Base-by-base conservation (phyloP, 2,888 invertebrate species). In the Drosophila formosana region DNA sequence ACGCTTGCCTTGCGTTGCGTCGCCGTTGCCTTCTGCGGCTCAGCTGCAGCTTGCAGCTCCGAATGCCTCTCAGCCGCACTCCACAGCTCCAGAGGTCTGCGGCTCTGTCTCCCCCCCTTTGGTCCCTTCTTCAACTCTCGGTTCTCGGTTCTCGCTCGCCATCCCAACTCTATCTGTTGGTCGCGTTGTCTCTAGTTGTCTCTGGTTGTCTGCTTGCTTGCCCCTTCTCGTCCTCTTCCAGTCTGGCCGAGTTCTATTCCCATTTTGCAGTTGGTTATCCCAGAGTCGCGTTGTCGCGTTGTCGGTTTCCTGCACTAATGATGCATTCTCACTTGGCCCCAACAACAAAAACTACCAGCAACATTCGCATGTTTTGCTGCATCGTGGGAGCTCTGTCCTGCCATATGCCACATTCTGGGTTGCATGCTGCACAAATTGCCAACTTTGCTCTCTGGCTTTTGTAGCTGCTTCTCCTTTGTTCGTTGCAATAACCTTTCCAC, bases 251-350 rank as follows among this genome's bases (percentile, higher is more conserved):
- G 45, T 71, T 52, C 55, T 55, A 67, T 64, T 64, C 61, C 65
- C 77, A 68, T 55, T 76, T 68, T 45, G 45, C 61, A 67, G 62
- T 58, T 57, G 70, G 60, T 49, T 80, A 56, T 68, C 62, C 52
- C 51, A 51, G 50, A 66, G 56, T 66, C 47, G 58, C 61, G 37
- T 61, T 67, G 56, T 66, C 47, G 58, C 61, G 37, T 61, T 67
- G 55, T 64, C 62, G 63, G 61, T 65, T 72, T 74, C 66, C 81
- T 66, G 60, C 77, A 72, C 81, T 80, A 86, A 80, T 78, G 81
- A 77, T 80, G 81, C 73, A 72, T 75, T 79, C 72, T 69, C 78
- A 65, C 73, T 73, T 61, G 60, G 52, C 55, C 53, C 47, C 63
- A 55, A 4, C 51, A 41, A 8, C 51, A 37, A 3, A n/a, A n/a